phyloP scores from a whole-genome alignment of 2,113 vertebrate species.

The Tretioscincus oriximinensis region DNA sequence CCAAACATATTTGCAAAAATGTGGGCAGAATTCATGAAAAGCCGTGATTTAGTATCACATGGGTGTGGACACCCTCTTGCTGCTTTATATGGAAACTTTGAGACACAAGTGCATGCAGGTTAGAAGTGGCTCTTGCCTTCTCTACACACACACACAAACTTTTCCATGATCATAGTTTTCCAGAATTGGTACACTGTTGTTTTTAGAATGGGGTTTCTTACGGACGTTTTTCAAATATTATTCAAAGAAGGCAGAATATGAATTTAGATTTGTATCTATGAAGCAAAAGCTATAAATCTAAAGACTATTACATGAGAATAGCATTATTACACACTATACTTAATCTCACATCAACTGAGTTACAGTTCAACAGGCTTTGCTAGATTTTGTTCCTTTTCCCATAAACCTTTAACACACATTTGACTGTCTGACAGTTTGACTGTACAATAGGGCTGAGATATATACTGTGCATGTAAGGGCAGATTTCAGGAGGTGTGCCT shows the following conservation, averaged over 20 bases:
- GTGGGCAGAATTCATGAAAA: not conserved
- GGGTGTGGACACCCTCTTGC: not conserved
- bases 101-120: not conserved
- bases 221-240: not conserved
- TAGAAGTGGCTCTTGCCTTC: not conserved
- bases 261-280: too few relatives aligned
- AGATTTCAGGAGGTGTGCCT: too few relatives aligned
- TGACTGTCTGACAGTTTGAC: too few relatives aligned
- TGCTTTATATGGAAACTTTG: not conserved
- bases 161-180: not conserved
- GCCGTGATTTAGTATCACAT: not conserved
- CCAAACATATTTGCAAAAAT: not conserved
- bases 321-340: too few relatives aligned
- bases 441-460: too few relatives aligned
- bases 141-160: not conserved
- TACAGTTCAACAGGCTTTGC: too few relatives aligned
- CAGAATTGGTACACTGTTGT: not conserved
- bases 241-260: not conserved
- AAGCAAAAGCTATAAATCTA: too few relatives aligned
- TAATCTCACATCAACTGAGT: too few relatives aligned
- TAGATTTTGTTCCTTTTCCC: not conserved
- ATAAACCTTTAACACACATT: too few relatives aligned
- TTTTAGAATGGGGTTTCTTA: too few relatives aligned
- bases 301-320: too few relatives aligned
- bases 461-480: too few relatives aligned